Base-by-base conservation (phyloP, 2,888 invertebrate genomes). In the Odontomyia ornata region DNA sequence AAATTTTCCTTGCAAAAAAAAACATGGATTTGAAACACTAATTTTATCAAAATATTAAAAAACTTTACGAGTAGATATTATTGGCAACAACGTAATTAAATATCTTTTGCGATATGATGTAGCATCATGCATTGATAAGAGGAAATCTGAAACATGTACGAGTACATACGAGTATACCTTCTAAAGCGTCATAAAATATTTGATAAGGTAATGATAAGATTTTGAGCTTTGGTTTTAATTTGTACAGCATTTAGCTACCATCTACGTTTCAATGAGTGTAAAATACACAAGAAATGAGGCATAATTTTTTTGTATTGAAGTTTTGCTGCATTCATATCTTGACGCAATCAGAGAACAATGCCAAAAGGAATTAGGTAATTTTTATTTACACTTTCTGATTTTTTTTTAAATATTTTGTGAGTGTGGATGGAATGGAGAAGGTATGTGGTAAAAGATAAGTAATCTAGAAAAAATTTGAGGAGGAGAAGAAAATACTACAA, bases 321-420 rank as follows among this genome's bases (percentile, higher is more conserved):
- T 25, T 36, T 28, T 71, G 47, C 71, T 71, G 71, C 71, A 71
- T 47, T 71, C 71, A 71, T 71, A 71, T 71, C 71, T 47, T 67
- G 23, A 43, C 21, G 23, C 23, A 9, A 67, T 67, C 71, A 52
- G 27, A 21, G 28, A 71, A 47, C 71, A 47, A 47, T 71, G 27
- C 71, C 46, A 5, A 27, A 9, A 27, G 21, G 43, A 36, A 67
- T 60, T 25, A 60, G 25, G 15, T 60, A 60, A 60, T 60, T 60
- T 52, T 23, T 60, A 60, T 60, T 60, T 60, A 60, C 60, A 21
- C 25, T 60, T 60, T 60, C 60, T 23, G 21, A 60, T 23, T 3
- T 25, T 52, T 52, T 18, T n/a, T n/a, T n/a, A n/a, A n/a, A 15
- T 5, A 52, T 18, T 36, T 36, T 5, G 3, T 36, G 5, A 36